Base-by-base conservation (phyloP, 2,113 vertebrate species). In the Phylloscopus trochiloides region DNA sequence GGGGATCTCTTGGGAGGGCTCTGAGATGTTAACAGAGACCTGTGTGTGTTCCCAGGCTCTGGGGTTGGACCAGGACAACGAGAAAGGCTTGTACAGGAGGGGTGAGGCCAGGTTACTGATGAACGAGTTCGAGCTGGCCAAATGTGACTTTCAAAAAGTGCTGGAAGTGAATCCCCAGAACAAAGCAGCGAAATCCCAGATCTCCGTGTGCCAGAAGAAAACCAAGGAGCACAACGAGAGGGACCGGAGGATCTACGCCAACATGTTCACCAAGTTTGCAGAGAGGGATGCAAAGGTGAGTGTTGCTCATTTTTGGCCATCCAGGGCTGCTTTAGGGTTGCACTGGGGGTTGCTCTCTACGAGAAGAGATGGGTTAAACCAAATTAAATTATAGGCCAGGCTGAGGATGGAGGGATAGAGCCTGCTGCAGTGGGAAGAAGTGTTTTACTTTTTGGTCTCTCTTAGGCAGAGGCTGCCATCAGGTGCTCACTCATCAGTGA, bases 191-290 rank as follows among this genome's bases (percentile, higher is more conserved):
- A 98, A 97, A 9, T 96, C 97, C 58, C 99, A 99, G 97, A 99
- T 99, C 87, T 97, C 97, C 2, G 58, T 98, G 94, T 99, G 99
- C 97, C 99, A 99, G 96, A 98, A 95, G 65, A 99, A 98, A 70
- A 99, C 99, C 0, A 99, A 98, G 92, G 99, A 99, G 86, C 99
- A 99, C 97, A 98, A 99, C 0, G 99, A 99, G 92, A 97, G 97
- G 52, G 99, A 99, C 98, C 98, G 99, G 93, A 99, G 87, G 97
- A 99, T 98, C 90, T 99, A 99, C 0, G 99, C 99, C 97, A 99
- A 99, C 98, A 99, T 99, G 99, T 99, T 99, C 97, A 96, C 99
- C 72, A 99, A 99, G 96, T 99, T 99, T 71, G 99, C 99, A 2
- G 99, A 99, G 94, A 98, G 96, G 82, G 99, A 99, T 1, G 98